Percentiles rank a stretch among this genome's conserved stretches.
Evolutionary conservation across 2,113 vertebrate genomes (phyloP).

Genomic region (Urocolius indicus): DNA sequence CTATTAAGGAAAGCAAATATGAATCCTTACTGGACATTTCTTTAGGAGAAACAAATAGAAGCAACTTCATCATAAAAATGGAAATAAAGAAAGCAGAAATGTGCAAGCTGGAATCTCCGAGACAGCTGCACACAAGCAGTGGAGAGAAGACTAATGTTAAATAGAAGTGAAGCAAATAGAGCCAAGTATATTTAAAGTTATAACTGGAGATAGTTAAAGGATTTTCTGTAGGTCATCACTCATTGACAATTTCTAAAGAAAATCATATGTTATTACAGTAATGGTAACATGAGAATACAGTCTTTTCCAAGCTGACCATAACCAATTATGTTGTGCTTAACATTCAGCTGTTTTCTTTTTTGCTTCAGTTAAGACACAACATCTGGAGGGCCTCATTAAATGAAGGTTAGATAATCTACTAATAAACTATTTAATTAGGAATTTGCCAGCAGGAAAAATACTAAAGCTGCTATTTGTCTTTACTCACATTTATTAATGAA

Average conservation of each 20-base stretch:
- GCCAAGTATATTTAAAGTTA: neutral
- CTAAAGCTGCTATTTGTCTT: conserved; percentile 8
- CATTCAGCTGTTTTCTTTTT: conserved; percentile 55
- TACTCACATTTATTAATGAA: neutral
- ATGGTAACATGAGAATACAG: neutral
- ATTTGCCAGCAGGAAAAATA: neutral
- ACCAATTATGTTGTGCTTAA: conserved; percentile 15
- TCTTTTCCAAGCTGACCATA: conserved; percentile 17
- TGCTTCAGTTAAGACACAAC: conserved; percentile 29
- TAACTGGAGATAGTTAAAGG: neutral
- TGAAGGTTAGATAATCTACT: conserved; percentile 29
- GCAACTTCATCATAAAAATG: neutral
- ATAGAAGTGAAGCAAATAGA: neutral
- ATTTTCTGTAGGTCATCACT: conserved; percentile 18
- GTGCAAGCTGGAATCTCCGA: neutral
- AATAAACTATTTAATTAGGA: conserved; percentile 50
- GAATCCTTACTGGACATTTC: neutral
- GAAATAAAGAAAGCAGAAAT: neutral
- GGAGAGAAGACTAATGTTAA: neutral
- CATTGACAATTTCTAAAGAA: conserved; percentile 4
- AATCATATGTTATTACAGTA: neutral
- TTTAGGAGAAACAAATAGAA: neutral
- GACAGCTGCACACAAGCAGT: conserved; percentile 15
- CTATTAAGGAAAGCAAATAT: neutral
- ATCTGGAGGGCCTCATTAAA: conserved; percentile 56